These are phyloP conservation scores for Catajapyx aquilonaris DNA, from an alignment of 1,140 invertebrate genomes.

Conservation along the genomic window DNA sequence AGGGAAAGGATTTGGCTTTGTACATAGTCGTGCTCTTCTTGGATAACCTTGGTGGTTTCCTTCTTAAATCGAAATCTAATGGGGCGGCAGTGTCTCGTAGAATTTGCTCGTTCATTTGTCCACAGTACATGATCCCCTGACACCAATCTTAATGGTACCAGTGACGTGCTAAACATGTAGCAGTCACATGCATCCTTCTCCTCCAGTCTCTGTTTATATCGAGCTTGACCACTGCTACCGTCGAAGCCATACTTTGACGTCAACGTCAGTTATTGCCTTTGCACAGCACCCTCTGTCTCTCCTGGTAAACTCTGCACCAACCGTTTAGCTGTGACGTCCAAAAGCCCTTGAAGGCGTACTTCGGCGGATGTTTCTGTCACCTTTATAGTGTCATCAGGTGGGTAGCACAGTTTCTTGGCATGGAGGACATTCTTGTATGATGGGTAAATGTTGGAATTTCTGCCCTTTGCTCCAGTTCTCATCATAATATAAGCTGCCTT, in stretches of 20 bases:
- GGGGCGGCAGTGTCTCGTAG: background rate
- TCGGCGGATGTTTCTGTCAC: background rate
- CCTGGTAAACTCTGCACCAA: background rate
- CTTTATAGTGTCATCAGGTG: background rate
- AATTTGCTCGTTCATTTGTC: background rate
- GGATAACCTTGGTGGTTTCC: background rate
- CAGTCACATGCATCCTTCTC: background rate
- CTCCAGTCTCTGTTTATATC: constrained; percentile 1
- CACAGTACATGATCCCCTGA: background rate
- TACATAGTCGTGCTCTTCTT: background rate
- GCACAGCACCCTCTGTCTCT: background rate
- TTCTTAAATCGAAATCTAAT: background rate
- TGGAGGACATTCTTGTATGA: background rate
- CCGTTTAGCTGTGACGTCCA: background rate
- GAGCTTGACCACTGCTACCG: background rate
- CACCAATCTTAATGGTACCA: background rate
- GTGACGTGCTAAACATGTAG: background rate
- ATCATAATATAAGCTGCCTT: too few relatives aligned
- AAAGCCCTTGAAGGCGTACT: background rate
- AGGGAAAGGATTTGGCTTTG: background rate
- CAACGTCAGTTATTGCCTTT: background rate
- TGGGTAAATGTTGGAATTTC: background rate
- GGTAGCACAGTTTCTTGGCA: background rate
- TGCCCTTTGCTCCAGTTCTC: too few relatives aligned
- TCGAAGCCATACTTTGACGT: background rate